These are phyloP conservation scores for Melanotaenia nigrans DNA, from an alignment of 2,797 vertebrate species.

Conservation along the genomic window DNA sequence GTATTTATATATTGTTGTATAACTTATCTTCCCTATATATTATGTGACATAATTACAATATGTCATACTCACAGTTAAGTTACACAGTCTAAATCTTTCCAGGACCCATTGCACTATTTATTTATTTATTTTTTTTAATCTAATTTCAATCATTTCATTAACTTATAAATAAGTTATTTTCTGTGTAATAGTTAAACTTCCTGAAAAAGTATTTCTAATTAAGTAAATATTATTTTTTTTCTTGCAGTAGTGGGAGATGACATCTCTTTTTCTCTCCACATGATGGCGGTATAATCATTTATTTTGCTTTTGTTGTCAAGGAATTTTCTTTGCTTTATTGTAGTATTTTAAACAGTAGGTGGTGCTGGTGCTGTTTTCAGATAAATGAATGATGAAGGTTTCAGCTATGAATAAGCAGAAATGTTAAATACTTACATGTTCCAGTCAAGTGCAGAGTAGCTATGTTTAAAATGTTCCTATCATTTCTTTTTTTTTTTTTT, in stretches of 20 bases:
- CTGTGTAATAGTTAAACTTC: too few relatives aligned
- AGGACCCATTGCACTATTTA: too few relatives aligned
- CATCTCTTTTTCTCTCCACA: constrained; percentile 20
- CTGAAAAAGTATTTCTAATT: neutral
- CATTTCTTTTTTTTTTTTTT: neutral
- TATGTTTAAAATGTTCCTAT: neutral
- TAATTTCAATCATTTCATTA: neutral
- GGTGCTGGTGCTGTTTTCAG: constrained; percentile 57
- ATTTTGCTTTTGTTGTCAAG: neutral
- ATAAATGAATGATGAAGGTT: neutral
- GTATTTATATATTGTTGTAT: too few relatives aligned
- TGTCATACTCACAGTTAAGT: too few relatives aligned
- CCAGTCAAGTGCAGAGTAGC: constrained; percentile 10
- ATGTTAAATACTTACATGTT: neutral
- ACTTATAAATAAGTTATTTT: neutral
- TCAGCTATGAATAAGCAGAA: constrained; percentile 23
- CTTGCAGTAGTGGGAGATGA: neutral
- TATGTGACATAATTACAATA: too few relatives aligned
- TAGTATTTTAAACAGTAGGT: constrained; percentile 49
- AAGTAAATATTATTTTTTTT: neutral
- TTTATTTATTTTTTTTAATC: too few relatives aligned
- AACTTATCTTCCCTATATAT: too few relatives aligned
- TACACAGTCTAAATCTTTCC: too few relatives aligned
- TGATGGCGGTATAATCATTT: constrained; percentile 57
- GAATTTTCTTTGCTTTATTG: neutral